These are phyloP conservation scores for Heliopora coerulea DNA, from an alignment of 92 coral and sea anemone genomes.

Conservation along the genomic window DNA sequence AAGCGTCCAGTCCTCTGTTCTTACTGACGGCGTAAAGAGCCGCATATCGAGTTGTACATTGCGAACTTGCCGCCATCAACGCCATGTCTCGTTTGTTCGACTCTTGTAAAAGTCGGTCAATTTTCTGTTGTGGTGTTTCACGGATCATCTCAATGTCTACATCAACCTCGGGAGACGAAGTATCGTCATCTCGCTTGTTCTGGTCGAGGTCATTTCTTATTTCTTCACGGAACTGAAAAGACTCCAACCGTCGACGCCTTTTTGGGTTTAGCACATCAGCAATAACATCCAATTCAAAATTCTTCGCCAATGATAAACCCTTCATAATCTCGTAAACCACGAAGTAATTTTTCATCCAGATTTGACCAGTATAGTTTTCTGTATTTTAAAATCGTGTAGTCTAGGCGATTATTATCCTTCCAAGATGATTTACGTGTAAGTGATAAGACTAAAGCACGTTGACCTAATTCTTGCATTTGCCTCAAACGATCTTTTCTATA, in stretches of 20 bases:
- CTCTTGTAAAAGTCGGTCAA: slow-evolving; percentile 19
- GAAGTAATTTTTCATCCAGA: too few species aligned
- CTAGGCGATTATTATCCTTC: too few species aligned
- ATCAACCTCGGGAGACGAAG: slow-evolving; percentile 28
- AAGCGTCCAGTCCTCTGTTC: slow-evolving; percentile 30
- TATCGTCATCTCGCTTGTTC: background rate
- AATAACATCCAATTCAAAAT: too few species aligned
- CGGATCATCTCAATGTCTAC: background rate
- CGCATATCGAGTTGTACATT: slow-evolving; percentile 20
- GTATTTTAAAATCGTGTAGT: too few species aligned
- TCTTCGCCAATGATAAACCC: too few species aligned
- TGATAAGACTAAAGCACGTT: too few species aligned
- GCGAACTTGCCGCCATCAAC: slow-evolving; percentile 28
- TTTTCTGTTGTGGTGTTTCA: slow-evolving; percentile 16
- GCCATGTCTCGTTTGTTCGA: slow-evolving; percentile 34
- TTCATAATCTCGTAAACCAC: too few species aligned
- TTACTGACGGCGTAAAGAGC: slow-evolving; percentile 35
- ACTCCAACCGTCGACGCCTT: background rate
- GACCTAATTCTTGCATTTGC: too few species aligned
- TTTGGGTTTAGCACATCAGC: background rate
- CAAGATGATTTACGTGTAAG: too few species aligned
- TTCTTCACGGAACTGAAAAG: background rate
- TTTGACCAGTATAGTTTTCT: too few species aligned
- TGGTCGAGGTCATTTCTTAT: background rate
- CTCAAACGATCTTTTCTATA: too few species aligned